Percentiles rank a stretch among this genome's conserved stretches.
phyloP scores from a whole-genome alignment of 2,113 vertebrate species.

The Fukomys damarensis region DNA sequence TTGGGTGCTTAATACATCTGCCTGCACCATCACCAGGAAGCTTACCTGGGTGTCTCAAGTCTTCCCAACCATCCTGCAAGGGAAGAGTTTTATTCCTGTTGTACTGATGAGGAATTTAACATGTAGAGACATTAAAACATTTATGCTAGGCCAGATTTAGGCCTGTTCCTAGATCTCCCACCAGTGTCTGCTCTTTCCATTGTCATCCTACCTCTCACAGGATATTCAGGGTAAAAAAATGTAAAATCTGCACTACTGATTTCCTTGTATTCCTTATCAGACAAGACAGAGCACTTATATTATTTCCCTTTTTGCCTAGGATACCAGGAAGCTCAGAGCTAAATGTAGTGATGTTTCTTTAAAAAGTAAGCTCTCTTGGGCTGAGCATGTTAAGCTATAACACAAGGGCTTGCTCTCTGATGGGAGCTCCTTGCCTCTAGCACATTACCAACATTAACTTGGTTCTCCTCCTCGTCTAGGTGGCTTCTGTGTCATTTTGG shows the following conservation, averaged over 20 bases:
- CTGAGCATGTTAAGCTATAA: not conserved
- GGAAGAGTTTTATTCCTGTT: not conserved
- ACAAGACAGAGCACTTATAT: not conserved
- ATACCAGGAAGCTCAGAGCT: conserved; percentile 43
- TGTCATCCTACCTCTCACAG: not conserved
- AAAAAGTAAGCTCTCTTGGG: not conserved
- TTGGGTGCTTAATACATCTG: not conserved
- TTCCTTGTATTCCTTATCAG: not conserved
- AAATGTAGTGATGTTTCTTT: not conserved
- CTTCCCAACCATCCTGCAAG: not conserved
- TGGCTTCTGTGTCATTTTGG: conserved; percentile 87
- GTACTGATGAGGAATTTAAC: not conserved
- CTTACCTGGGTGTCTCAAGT: not conserved
- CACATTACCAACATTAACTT: conserved; percentile 14
- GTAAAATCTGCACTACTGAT: not conserved
- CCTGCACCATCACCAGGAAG: not conserved
- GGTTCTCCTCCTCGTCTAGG: conserved; percentile 78
- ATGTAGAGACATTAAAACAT: conserved; percentile 4
- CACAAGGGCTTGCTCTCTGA: not conserved
- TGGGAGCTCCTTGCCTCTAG: not conserved
- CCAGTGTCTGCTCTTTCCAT: not conserved
- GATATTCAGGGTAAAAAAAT: not conserved
- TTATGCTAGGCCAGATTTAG: not conserved
- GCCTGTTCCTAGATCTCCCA: not conserved
- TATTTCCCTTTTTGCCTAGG: conserved; percentile 3